Base-by-base conservation (phyloP, 37 sponge, comb jelly and placozoan species). In the Hormiphora californensis region DNA sequence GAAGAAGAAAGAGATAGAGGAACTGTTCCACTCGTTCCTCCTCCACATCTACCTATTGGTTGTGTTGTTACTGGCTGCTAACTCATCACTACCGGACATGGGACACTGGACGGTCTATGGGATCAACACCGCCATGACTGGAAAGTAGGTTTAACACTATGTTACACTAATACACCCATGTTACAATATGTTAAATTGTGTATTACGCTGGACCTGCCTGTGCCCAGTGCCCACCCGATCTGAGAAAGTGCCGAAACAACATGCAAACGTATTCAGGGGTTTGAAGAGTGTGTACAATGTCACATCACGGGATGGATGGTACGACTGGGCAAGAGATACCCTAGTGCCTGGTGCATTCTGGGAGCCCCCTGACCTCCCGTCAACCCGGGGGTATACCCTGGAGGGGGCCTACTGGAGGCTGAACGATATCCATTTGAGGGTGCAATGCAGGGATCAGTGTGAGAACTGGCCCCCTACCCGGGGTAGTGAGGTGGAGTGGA, bases 1-100 rank as follows among this genome's bases (percentile, higher is more conserved):
- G 46, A 43, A 46, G 81, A 73, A 46, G 81, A 73, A 73, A 28
- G 81, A 73, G 81, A 23, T 73, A 28, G 9, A 23, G 81, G 81
- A 73, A 46, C 38, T 73, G 44, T 43, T 73, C n/a, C 40, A 73
- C 81, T 41, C 36, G 1, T 22, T 73, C 30, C 81, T 73, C 2
- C 81, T 73, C 23, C 81, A 73, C 27, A 23, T 73, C n/a, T 73
- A 73, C 44, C 81, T 73, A 46, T n/a, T 73, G 81, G 25, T 73
- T 32, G 81, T 73, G 22, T 43, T 73, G 41, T 46, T 73, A 4
- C 44, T 73, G 0, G 35, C 81, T 41, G 81, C 81, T 41, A 73
- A 73, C 44, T 43, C 46, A 43, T 73, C 81, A 21, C 81, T 73
- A 8, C 81, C 81, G 3, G 81, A 73, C 35, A 38, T 43, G 0